Percentiles rank a stretch among this genome's conserved stretches.
These are phyloP conservation scores for Turritopsis rubra DNA, from an alignment of 30 jellyfish, hydroid and myxozoan genomes.

Conservation along the genomic window DNA sequence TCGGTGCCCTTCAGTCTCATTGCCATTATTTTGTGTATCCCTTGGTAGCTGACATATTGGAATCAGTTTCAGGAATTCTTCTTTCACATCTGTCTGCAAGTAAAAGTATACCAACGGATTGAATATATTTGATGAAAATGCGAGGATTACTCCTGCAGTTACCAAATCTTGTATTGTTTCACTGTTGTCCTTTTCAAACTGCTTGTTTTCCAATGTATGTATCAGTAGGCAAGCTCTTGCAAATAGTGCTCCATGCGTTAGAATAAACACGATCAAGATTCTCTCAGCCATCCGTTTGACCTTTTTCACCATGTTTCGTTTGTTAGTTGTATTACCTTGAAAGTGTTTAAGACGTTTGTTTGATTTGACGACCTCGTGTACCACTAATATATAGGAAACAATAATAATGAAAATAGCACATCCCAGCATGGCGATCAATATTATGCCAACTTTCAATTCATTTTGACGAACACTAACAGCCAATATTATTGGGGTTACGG, in stretches of 20 bases:
- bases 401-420: neutral
- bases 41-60: neutral
- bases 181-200: neutral
- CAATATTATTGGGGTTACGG: neutral
- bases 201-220: neutral
- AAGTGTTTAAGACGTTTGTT: neutral
- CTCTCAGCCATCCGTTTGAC: neutral
- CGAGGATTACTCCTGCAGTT: neutral
- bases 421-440: neutral
- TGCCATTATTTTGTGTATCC: neutral
- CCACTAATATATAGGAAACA: neutral
- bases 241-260: neutral
- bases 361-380: neutral
- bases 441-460: neutral
- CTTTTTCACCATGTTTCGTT: neutral
- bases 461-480: neutral
- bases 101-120: slow-evolving; percentile 7
- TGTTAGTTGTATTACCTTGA: neutral
- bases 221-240: neutral
- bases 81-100: neutral
- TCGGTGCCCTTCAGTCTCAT: neutral
- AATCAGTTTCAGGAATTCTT: neutral
- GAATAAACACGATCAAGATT: neutral
- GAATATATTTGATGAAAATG: neutral
- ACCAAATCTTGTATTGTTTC: neutral